These are phyloP conservation scores for Opisthograptis luteolata DNA, from an alignment of 2,888 invertebrate genomes.

Conservation along the genomic window DNA sequence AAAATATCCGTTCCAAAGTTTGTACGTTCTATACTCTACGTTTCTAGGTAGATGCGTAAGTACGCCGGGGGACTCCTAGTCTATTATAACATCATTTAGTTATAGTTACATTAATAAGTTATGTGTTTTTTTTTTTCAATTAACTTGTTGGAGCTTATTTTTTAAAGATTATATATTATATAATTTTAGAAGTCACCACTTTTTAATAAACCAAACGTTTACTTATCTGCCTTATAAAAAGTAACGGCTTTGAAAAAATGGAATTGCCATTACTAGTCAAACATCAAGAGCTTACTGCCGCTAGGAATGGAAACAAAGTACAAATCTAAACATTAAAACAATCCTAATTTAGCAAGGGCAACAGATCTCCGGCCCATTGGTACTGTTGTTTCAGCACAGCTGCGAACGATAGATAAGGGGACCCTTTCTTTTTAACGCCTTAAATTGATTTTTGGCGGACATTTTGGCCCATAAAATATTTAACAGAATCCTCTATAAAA, in stretches of 20 bases:
- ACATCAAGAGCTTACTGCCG: neutral
- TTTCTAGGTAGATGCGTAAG: slow-evolving; percentile 46
- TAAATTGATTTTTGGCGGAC: slow-evolving; percentile 70
- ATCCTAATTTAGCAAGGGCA: slow-evolving; percentile 27
- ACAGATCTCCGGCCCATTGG: slow-evolving; percentile 40
- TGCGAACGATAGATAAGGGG: slow-evolving; percentile 69
- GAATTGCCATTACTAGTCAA: neutral
- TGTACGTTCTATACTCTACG: slow-evolving; percentile 38
- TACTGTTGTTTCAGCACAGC: slow-evolving; percentile 66
- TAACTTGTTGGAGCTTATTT: neutral
- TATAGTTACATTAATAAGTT: slow-evolving; percentile 22
- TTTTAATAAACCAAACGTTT: no score
- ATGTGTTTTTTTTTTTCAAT: slow-evolving; percentile 14
- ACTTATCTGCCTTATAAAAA: no score
- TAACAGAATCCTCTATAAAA: slow-evolving; percentile 52
- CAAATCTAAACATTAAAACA: slow-evolving; percentile 24
- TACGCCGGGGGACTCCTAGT: slow-evolving; percentile 41
- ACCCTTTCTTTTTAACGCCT: slow-evolving; percentile 70
- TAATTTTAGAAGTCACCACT: no score
- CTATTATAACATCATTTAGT: slow-evolving; percentile 37
- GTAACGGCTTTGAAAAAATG: neutral
- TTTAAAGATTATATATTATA: no score
- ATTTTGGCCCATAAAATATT: slow-evolving; percentile 66
- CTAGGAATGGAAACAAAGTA: slow-evolving; percentile 27
- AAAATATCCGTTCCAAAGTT: slow-evolving; percentile 39